Conservation (phyloP, 2,113 vertebrate genomes). For the Drymodes brunneopygia region DNA sequence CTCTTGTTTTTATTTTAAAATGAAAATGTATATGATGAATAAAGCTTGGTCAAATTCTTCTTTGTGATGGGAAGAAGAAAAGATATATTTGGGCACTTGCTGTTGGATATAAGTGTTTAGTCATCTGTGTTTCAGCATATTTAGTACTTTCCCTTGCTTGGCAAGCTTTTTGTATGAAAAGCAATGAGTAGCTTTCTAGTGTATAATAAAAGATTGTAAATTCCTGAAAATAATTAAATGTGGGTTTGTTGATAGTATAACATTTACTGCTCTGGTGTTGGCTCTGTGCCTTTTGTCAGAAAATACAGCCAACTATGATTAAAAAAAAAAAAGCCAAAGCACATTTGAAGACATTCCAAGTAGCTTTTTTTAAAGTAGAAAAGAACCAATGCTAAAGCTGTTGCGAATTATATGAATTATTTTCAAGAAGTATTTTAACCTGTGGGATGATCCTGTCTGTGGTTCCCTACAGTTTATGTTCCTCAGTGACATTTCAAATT, state of each 20-base stretch:
- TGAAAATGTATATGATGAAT: not conserved
- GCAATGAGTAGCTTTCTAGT: not conserved
- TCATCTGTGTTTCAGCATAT: not conserved
- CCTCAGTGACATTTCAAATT: not conserved
- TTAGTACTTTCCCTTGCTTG: not conserved
- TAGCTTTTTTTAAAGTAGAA: not conserved
- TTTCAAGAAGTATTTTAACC: not conserved
- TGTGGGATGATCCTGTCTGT: not conserved
- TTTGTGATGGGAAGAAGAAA: not conserved
- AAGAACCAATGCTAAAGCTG: not conserved
- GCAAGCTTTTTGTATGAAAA: not conserved
- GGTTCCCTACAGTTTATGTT: not conserved
- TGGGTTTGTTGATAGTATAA: not conserved
- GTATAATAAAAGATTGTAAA: not conserved
- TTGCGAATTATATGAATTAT: not conserved
- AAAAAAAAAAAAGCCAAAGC: not conserved
- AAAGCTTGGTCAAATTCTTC: not conserved
- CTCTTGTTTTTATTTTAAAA: not conserved
- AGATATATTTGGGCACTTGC: not conserved
- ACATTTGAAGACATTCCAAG: not conserved
- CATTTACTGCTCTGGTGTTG: not conserved
- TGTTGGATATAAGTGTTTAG: not conserved
- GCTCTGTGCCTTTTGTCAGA: not conserved
- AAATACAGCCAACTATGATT: not conserved
- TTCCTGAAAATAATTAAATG: not conserved